Percentiles rank a stretch among this genome's conserved stretches.
These are phyloP conservation scores for Holothuria glaberrima DNA, from an alignment of 35 echinoderm and acorn worm genomes.

Conservation along the genomic window DNA sequence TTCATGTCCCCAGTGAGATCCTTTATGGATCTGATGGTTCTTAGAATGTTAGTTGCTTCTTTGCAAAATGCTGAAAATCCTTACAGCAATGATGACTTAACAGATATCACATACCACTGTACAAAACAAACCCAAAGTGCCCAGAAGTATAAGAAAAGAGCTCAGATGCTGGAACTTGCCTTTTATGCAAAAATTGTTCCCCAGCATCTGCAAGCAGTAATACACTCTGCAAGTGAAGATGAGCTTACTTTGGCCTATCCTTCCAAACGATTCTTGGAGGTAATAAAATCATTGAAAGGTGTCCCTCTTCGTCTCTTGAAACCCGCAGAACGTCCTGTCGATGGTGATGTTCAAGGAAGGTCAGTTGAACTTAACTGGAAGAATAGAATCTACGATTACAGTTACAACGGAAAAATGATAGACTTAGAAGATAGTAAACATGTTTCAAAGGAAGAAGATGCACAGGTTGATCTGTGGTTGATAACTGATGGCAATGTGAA, in stretches of 20 bases:
- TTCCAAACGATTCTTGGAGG: slow-evolving; percentile 27
- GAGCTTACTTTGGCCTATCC: slow-evolving; percentile 64
- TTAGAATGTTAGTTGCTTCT: slow-evolving; percentile 68
- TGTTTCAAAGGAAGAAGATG: neutral
- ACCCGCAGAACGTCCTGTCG: slow-evolving; percentile 68
- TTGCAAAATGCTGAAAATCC: slow-evolving; percentile 49
- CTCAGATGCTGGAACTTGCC: slow-evolving; percentile 60
- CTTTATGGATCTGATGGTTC: slow-evolving; percentile 87
- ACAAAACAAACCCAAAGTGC: slow-evolving; percentile 52
- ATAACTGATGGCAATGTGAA: neutral
- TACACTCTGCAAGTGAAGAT: slow-evolving; percentile 53
- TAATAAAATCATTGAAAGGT: neutral
- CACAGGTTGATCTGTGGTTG: neutral
- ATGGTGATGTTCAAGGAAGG: slow-evolving; percentile 27
- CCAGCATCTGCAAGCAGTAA: slow-evolving; percentile 29
- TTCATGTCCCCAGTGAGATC: slow-evolving; percentile 85
- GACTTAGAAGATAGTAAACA: no score
- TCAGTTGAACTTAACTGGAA: slow-evolving; percentile 74
- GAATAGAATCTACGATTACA: slow-evolving; percentile 70
- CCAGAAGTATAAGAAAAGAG: slow-evolving; percentile 65
- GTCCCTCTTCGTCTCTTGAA: slow-evolving; percentile 67
- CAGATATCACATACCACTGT: slow-evolving; percentile 67
- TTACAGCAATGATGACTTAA: slow-evolving; percentile 51
- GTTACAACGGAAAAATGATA: no score
- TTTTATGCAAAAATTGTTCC: slow-evolving; percentile 62